Base-by-base conservation (phyloP, 1,140 invertebrate species). In the Nylanderia fulva region DNA sequence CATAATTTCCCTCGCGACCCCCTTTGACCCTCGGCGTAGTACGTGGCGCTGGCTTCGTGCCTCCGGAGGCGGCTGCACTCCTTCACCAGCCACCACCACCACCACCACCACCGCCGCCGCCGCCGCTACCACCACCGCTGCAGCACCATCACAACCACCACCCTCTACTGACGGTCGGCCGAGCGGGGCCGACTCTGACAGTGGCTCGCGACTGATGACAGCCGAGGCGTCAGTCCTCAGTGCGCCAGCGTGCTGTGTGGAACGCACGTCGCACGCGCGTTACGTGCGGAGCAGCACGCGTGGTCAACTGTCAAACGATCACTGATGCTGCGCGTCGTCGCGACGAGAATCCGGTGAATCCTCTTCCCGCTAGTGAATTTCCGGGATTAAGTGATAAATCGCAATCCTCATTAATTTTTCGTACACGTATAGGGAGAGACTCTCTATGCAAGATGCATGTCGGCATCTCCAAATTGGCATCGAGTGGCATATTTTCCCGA, bases 281-380 rank as follows among this genome's bases (percentile, higher is more conserved):
- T 48, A 42, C 48, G 42, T 18, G 61, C 75, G 64, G 64, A 58
- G n/a, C 36, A 63, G 29, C 82, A 36, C 90, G 90, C 91, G 88
- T 91, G 92, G 63, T 68, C 87, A 90, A 63, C 92, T 91, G 91
- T 92, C 91, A 91, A 88, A 90, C n/a, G n/a, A n/a, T n/a, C n/a
- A n/a, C 68, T 72, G 9, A 45, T n/a, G 21, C 6, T 21, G 71
- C 21, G 71, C 3, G 27, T 72, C 66, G 66, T 24, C 42, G 2
- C 77, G 36, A 29, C 33, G 21, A 5, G 15, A 29, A 13, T 45
- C n/a, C 24, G 24, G 21, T 36, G 61, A 68, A 54, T 48, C n/a
- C 13, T n/a, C n/a, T n/a, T 24, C 24, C 36, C n/a, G 54, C 36
- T 29, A 33, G 58, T 77, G 58, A 64, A 48, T 54, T 21, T 15